Conservation (phyloP, 2,797 vertebrate species). For the Alosa sapidissima region DNA sequence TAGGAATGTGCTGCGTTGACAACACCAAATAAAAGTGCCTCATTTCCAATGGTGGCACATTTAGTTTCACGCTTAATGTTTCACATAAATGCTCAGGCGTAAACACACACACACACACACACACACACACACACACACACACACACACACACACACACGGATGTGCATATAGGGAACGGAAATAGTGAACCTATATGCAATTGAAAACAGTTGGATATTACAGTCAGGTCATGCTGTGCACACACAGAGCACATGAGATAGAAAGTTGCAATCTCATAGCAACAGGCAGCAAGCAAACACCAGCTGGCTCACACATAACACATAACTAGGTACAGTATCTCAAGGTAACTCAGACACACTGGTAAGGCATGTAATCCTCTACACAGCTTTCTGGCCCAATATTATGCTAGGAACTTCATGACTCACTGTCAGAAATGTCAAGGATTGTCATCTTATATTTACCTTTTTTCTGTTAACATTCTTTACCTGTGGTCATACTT, state of each 20-base stretch:
- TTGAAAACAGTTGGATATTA: too few relatives aligned
- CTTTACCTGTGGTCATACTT: too few relatives aligned
- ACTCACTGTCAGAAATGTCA: background rate
- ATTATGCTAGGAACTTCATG: background rate
- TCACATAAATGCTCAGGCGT: background rate
- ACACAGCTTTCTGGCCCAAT: background rate
- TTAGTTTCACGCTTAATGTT: background rate
- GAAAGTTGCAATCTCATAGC: too few relatives aligned
- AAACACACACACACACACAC: background rate
- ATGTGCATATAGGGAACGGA: background rate
- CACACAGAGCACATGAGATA: background rate
- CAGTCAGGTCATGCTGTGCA: background rate
- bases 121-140: background rate
- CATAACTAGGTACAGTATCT: background rate
- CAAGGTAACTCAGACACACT: background rate
- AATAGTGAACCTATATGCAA: background rate
- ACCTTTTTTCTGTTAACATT: too few relatives aligned
- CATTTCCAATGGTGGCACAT: background rate
- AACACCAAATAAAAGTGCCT: background rate
- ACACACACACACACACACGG: background rate
- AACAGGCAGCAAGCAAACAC: background rate
- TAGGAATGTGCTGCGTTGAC: background rate
- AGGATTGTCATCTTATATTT: too few relatives aligned
- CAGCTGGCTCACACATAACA: background rate
- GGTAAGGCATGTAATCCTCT: background rate